A percentile compares a stretch with the other conserved stretches of the same genome.
Evolutionary conservation across 2,888 invertebrate species (phyloP).

Genomic region (Tetranychus truncatus): DNA sequence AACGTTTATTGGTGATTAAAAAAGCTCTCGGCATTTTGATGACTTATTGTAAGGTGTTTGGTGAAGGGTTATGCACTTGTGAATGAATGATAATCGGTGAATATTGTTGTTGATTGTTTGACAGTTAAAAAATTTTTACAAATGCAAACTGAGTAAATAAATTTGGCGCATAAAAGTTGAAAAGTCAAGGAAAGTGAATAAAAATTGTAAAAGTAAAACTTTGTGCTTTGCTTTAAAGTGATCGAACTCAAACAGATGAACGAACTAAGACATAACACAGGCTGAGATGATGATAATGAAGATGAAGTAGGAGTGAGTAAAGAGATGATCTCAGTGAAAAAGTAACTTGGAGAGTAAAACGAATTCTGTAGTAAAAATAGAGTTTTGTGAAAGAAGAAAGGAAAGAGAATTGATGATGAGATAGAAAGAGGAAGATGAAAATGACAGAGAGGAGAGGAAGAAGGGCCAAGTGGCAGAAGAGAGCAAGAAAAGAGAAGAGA

Average conservation of each 20-base stretch:
- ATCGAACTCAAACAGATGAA: neutral
- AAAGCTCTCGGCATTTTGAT: constrained; percentile 10
- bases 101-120: too few relatives aligned
- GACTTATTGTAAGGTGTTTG: too few relatives aligned
- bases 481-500: neutral
- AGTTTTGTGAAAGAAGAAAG: neutral
- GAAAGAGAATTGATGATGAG: neutral
- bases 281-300: neutral
- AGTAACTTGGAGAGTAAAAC: neutral
- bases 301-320: neutral
- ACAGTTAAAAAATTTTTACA: too few relatives aligned
- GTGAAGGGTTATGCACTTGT: too few relatives aligned
- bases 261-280: neutral
- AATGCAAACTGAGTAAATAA: too few relatives aligned
- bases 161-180: neutral
- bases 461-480: neutral
- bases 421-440: neutral
- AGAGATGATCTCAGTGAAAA: neutral
- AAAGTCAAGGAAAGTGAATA: neutral
- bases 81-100: too few relatives aligned
- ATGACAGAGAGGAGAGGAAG: neutral
- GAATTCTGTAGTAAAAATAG: neutral
- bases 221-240: neutral
- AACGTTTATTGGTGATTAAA: neutral
- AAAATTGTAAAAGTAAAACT: neutral